Base-by-base conservation (phyloP, 2,797 vertebrate species). In the Zalophus californianus region DNA sequence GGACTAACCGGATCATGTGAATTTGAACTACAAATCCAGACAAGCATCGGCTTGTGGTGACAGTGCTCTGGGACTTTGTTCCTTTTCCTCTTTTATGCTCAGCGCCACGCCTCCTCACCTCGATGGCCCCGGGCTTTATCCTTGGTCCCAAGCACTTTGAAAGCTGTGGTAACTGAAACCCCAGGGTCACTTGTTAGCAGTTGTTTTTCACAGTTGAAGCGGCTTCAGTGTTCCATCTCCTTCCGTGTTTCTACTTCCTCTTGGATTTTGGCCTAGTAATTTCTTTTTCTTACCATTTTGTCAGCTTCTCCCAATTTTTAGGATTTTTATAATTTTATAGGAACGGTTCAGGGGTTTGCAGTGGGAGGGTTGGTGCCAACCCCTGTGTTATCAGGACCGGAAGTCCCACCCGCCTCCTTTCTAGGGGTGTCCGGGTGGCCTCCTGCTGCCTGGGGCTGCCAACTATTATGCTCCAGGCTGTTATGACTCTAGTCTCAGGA, bases 151-250 rank as follows among this genome's bases (percentile, higher is more conserved):
- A 0, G 25, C 1, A 50, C 27, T 16, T 32, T 41, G 23, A 23
- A 56, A 86, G 50, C 50, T 60, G 16, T 32, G 29, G 48, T 18
- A 21, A 58, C 3, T 5, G 32, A 52, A 7, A 15, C 4, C 27
- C n/a, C n/a, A 29, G 20, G 5, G 5, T 3, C 21, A n/a, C 41
- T 50, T 32, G 62, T 14, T n/a, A 4, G 25, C 6, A 16, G 0
- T 23, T 14, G 7, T 23, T 44, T 21, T 38, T 58, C 54, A 2
- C 16, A 7, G 58, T 2, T 44, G 7, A 62, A 56, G 21, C 41
- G 20, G 66, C 27, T 84, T 44, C 6, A 27, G 41, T 1, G 1
- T 1, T 3, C 15, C 20, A 8, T 7, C 3, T 32, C 2, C 1
- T 15, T 41, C 32, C 41, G 10, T 14, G 7, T 70, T 72, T 60